Percentiles rank a stretch among this genome's conserved stretches.
phyloP scores from a whole-genome alignment of 2,113 vertebrate genomes.

The Xyliphius kryptos region DNA sequence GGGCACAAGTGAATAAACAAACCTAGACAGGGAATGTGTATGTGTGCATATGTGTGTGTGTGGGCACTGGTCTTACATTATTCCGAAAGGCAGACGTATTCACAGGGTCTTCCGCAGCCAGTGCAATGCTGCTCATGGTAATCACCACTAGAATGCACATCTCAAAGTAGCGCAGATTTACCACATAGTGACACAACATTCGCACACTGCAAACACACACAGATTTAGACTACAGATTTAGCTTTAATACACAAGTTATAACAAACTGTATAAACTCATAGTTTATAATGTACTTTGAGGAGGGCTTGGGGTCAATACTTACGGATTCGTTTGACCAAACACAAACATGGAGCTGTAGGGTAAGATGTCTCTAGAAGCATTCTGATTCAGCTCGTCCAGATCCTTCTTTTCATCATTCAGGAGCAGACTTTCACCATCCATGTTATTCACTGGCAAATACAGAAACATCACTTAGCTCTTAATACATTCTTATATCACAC shows the following conservation, averaged over 20 bases:
- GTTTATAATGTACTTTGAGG: not conserved
- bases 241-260: too few species aligned
- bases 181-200: conserved; percentile 85
- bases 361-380: conserved; percentile 77
- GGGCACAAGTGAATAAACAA: too few species aligned
- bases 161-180: conserved; percentile 91
- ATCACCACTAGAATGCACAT: conserved; percentile 96
- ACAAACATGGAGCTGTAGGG: conserved; percentile 97
- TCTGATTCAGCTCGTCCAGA: conserved; percentile 64
- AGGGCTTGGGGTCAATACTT: conserved; percentile 54
- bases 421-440: conserved; percentile 74
- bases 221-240: too few species aligned
- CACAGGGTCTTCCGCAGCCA: conserved; percentile 92
- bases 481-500: too few species aligned
- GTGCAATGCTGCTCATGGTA: conserved; percentile 91
- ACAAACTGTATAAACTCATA: too few species aligned
- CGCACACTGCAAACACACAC: conserved; percentile 69
- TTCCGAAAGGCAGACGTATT: conserved; percentile 78
- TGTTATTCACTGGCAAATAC: conserved; percentile 67
- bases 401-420: conserved; percentile 87
- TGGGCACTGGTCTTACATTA: conserved; percentile 69
- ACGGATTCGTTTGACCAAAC: conserved; percentile 89
- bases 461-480: too few species aligned
- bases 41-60: conserved; percentile 26
- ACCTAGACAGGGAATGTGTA: conserved; percentile 2